These are phyloP conservation scores for Paralvinella palmiformis DNA, from an alignment of 1,140 invertebrate species.

Conservation along the genomic window DNA sequence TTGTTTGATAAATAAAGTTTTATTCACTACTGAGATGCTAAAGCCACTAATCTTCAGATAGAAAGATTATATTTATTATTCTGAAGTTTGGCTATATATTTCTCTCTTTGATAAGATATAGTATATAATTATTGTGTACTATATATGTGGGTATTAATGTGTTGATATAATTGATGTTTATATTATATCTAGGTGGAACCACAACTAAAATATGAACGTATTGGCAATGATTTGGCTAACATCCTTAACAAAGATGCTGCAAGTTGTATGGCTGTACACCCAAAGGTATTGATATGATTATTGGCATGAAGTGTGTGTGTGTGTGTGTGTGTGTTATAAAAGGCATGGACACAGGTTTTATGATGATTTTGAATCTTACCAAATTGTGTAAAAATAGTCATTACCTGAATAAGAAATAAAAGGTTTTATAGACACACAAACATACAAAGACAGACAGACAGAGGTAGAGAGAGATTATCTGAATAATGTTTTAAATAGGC, in stretches of 20 bases:
- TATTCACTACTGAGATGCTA: too few species aligned
- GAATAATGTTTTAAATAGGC: not conserved
- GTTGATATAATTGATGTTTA: too few species aligned
- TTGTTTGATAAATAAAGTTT: too few species aligned
- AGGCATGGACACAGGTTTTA: not conserved
- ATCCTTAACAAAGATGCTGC: constrained; percentile 84
- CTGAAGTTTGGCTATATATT: too few species aligned
- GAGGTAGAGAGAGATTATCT: not conserved
- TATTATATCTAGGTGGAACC: too few species aligned
- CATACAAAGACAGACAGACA: not conserved
- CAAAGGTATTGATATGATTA: constrained; percentile 61
- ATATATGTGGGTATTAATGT: too few species aligned
- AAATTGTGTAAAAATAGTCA: not conserved
- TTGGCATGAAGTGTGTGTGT: not conserved
- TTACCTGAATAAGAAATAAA: not conserved
- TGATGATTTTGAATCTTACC: not conserved
- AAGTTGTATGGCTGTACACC: constrained; percentile 84
- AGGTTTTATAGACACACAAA: not conserved
- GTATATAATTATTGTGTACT: too few species aligned
- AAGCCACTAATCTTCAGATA: too few species aligned
- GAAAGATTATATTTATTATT: too few species aligned
- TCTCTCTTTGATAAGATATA: too few species aligned
- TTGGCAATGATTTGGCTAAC: constrained; percentile 77
- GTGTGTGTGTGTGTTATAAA: too few species aligned
- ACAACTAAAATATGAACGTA: constrained; percentile 82